These are phyloP conservation scores for Cryptotermes secundus DNA, from an alignment of 1,140 invertebrate species.

Conservation along the genomic window DNA sequence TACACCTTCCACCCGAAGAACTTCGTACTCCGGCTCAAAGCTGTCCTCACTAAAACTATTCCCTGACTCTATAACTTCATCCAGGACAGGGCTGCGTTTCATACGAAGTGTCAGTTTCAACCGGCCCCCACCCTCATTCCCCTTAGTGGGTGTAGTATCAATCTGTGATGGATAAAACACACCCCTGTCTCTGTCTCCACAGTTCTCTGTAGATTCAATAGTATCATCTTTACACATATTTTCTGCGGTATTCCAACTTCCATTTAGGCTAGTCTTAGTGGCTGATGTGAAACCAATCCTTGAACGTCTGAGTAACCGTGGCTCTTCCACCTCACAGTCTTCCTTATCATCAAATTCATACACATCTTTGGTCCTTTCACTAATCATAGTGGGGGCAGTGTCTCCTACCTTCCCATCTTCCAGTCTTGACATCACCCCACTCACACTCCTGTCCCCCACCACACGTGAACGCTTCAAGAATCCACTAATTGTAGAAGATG, in stretches of 20 bases:
- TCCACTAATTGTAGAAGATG: neutral
- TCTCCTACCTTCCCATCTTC: neutral
- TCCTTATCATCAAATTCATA: constrained; percentile 54
- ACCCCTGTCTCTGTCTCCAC: neutral
- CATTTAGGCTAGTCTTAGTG: constrained; percentile 15
- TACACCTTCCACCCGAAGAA: constrained; percentile 76
- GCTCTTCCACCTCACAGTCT: constrained; percentile 36
- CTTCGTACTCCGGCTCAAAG: constrained; percentile 78
- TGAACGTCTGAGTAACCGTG: constrained; percentile 34
- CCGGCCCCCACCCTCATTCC: constrained; percentile 40
- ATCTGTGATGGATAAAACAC: neutral
- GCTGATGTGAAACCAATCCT: constrained; percentile 37
- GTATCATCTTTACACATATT: neutral
- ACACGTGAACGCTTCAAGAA: constrained; percentile 21
- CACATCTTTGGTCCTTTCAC: constrained; percentile 45
- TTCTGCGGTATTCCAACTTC: neutral
- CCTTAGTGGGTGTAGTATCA: constrained; percentile 15
- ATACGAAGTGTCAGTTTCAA: constrained; percentile 80
- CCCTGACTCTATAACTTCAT: constrained; percentile 81
- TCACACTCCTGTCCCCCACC: neutral
- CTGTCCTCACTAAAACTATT: constrained; percentile 65
- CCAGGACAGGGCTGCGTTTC: constrained; percentile 80
- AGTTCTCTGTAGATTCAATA: neutral
- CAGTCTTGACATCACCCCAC: neutral
- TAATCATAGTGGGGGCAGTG: neutral